Conservation (phyloP, 1,140 invertebrate species). For the Nasonia giraulti region DNA sequence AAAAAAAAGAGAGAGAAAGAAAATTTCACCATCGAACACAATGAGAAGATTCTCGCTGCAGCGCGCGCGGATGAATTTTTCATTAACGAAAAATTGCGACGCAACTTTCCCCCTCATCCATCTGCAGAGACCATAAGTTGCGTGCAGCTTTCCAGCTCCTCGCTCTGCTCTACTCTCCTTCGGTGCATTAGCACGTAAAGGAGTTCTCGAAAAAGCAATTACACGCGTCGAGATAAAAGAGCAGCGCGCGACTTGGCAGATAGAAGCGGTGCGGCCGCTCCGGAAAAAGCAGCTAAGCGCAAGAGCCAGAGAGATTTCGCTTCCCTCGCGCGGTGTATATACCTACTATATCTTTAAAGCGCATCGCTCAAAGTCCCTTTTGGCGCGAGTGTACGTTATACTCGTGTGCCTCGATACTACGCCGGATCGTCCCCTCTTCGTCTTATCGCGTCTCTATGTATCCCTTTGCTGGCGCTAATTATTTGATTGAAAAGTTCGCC, state of each 20-base stretch:
- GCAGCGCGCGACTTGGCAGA: constrained; percentile 27
- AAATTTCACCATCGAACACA: no score
- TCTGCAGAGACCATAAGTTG: neutral
- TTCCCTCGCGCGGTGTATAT: neutral
- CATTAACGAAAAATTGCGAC: constrained; percentile 14
- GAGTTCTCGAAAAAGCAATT: constrained; percentile 44
- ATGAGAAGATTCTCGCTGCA: no score
- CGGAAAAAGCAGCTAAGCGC: neutral
- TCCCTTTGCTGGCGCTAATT: neutral
- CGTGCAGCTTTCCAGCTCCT: neutral
- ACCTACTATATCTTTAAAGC: neutral
- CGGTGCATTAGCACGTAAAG: constrained; percentile 42
- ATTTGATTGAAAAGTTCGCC: constrained; percentile 21
- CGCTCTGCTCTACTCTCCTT: neutral
- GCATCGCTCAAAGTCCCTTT: constrained; percentile 1
- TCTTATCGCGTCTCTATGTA: neutral
- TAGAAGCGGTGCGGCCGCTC: neutral
- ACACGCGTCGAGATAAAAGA: constrained; percentile 39
- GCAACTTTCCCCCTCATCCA: neutral
- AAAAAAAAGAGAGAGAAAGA: no score
- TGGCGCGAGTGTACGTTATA: neutral
- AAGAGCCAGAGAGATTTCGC: neutral
- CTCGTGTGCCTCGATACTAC: neutral
- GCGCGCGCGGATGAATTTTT: neutral
- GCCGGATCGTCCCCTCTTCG: neutral